A percentile compares a stretch with the other conserved stretches of the same genome.
Evolutionary conservation across 1,140 invertebrate species (phyloP).

Genomic region (Drosophila tsacasi): DNA sequence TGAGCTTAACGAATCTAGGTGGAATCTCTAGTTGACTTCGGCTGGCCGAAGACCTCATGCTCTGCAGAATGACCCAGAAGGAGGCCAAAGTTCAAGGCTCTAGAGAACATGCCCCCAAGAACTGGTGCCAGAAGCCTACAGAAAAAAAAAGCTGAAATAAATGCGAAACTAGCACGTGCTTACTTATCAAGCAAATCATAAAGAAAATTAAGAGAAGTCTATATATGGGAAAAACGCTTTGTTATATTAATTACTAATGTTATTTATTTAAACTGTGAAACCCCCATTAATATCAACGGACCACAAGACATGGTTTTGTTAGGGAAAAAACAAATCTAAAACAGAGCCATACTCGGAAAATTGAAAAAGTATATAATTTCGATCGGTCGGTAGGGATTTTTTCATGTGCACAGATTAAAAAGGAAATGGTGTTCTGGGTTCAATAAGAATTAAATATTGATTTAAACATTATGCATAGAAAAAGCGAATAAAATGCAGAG

Average conservation of each 20-base stretch:
- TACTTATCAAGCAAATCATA: conserved; percentile 49
- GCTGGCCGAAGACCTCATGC: conserved; percentile 17
- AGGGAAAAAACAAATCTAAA: neutral
- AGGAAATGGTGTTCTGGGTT: conserved; percentile 46
- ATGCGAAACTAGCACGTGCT: conserved; percentile 57
- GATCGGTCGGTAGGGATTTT: conserved; percentile 5
- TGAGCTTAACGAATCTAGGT: conserved; percentile 34
- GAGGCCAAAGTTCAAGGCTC: neutral
- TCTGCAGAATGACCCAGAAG: conserved; percentile 1
- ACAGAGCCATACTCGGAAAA: conserved; percentile 14
- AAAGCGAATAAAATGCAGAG: conserved; percentile 74
- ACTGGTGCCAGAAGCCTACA: conserved; percentile 36
- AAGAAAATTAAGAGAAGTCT: conserved; percentile 14
- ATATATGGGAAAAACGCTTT: neutral
- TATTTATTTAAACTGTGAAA: neutral
- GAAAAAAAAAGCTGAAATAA: conserved; percentile 33
- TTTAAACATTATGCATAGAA: conserved; percentile 69
- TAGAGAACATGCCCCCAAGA: conserved; percentile 12
- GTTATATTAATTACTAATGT: no score
- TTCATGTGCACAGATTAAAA: conserved; percentile 41
- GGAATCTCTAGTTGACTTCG: conserved; percentile 31
- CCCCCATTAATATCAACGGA: conserved; percentile 3
- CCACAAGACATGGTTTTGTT: conserved; percentile 7
- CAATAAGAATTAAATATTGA: conserved; percentile 50
- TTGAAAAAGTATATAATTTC: neutral